Evolutionary conservation across 2,797 vertebrate genomes (phyloP).

Genomic region (Esox lucius): DNA sequence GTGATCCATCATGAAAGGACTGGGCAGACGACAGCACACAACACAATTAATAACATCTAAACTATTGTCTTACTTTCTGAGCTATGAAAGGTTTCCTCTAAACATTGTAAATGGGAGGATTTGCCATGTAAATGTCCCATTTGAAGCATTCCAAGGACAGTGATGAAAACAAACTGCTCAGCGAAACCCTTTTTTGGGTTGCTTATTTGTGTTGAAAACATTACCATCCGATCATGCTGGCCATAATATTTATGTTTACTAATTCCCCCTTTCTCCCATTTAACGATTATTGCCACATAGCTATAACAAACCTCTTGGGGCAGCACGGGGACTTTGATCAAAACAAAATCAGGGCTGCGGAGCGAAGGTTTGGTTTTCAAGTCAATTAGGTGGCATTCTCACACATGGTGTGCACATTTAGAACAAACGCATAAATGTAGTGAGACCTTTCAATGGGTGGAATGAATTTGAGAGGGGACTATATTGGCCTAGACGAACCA

Average conservation of each 20-base stretch:
- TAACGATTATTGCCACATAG: slow-evolving; percentile 56
- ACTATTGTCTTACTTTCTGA: too few species aligned
- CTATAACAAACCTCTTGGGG: slow-evolving; percentile 64
- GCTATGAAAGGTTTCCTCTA: too few species aligned
- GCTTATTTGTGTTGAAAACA: slow-evolving; percentile 48
- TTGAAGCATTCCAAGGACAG: background rate
- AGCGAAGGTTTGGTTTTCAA: slow-evolving; percentile 47
- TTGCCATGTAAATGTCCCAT: background rate
- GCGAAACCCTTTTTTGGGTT: slow-evolving; percentile 3
- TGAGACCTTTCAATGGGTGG: slow-evolving; percentile 19
- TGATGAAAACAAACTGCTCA: background rate
- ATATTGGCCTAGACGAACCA: background rate
- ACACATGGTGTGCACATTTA: slow-evolving; percentile 68
- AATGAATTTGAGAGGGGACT: background rate
- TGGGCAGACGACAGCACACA: too few species aligned
- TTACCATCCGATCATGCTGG: slow-evolving; percentile 42
- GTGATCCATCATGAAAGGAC: too few species aligned
- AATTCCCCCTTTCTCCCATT: slow-evolving; percentile 42
- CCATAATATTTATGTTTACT: slow-evolving; percentile 65
- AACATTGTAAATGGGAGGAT: background rate
- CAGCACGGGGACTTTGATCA: slow-evolving; percentile 52
- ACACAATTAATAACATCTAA: too few species aligned
- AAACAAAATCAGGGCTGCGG: slow-evolving; percentile 66
- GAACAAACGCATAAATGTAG: slow-evolving; percentile 36
- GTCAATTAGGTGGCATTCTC: slow-evolving; percentile 43